A percentile compares a stretch with the other conserved stretches of the same genome.
phyloP scores from a whole-genome alignment of 2,113 vertebrate genomes.

The Crotalus horridus region DNA sequence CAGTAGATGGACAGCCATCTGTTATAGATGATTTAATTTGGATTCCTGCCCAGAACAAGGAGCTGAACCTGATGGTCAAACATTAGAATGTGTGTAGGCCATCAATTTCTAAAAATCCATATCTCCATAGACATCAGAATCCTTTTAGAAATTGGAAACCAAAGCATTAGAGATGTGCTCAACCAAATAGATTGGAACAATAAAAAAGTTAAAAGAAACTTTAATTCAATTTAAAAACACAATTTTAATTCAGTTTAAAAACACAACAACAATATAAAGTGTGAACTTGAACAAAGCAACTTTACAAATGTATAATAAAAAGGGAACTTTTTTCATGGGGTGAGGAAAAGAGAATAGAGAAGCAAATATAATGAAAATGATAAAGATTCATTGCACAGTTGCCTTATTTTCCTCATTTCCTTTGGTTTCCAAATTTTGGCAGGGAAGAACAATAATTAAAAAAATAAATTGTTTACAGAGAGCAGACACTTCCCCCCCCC shows the following conservation, averaged over 20 bases:
- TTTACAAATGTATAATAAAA: background rate
- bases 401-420: background rate
- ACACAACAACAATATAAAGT: no score
- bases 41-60: background rate
- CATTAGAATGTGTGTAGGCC: background rate
- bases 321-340: background rate
- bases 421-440: background rate
- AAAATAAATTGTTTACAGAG: constrained; percentile 53
- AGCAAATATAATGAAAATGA: background rate
- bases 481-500: constrained; percentile 27
- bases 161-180: background rate
- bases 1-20: background rate
- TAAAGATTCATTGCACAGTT: background rate
- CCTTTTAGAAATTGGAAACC: background rate
- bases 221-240: background rate
- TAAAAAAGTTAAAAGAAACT: background rate
- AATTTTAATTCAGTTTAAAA: no score
- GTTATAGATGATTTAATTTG: background rate
- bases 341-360: background rate
- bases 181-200: background rate
- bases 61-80: background rate
- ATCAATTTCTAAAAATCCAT: background rate
- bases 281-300: background rate
- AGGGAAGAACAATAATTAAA: constrained; percentile 31
- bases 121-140: background rate